Base-by-base conservation (phyloP, 2,888 invertebrate species). In the Ophion slaviceki region DNA sequence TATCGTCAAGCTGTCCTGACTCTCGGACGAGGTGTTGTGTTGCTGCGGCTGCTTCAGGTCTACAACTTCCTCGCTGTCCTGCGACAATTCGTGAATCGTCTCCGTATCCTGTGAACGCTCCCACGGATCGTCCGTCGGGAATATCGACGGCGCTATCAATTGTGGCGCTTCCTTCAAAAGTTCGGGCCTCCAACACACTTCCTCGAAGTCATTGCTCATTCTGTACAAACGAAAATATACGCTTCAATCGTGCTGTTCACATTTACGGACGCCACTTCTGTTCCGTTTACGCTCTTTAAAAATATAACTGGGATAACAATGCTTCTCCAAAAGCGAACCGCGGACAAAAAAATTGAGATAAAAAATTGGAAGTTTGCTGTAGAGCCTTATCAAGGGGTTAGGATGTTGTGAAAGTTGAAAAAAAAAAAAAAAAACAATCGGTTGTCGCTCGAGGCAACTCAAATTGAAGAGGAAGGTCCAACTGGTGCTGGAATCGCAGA, bases 141-240 rank as follows among this genome's bases (percentile, higher is more conserved):
- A 90, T 61, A 89, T 88, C 67, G 92, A 90, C 45, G 92, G 90
- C 2, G 95, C 94, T 11, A 95, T 90, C 10, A 96, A 91, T 77
- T 94, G 94, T 1, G 93, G 90, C 3, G 95, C 93, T 91, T 95
- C 95, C 24, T 93, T 92, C 28, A 96, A 90, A 20, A 94, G 89
- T 74, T 93, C 92, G 59, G 94, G 91, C 57, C 93, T 92, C 93
- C 94, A 95, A 79, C 95, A 95, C 17, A 95, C 94, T 88, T 95
- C 95, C 78, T 94, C 94, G 94, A 95, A 96, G 66, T 92, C 93
- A 47, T 94, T 94, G 24, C 95, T 95, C 92, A 96, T 92, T 90
- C 95, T 96, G 36, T 2, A 81, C 20, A 75, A 77, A 82, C n/a
- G 57, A 36, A 28, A n/a, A 4, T 64, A 62, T 14, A 28, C 24